phyloP scores from a whole-genome alignment of 1,140 invertebrate genomes.

The Proctacanthus coquilletti region DNA sequence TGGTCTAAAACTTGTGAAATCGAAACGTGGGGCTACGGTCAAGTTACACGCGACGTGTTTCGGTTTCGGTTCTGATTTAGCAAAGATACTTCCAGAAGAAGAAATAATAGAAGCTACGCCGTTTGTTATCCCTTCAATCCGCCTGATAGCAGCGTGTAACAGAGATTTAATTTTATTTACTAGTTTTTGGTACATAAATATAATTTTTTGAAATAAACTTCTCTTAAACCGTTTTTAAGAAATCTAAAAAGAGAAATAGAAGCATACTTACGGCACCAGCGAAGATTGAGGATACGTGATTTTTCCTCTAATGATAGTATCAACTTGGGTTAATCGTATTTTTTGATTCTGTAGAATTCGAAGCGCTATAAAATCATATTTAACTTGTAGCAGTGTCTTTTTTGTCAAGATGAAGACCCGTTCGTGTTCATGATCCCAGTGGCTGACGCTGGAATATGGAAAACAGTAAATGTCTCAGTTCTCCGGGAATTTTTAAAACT shows the following conservation, averaged over 20 bases:
- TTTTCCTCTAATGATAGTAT: conserved; percentile 56
- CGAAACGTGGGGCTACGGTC: background rate
- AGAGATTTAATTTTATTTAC: background rate
- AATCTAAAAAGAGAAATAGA: conserved; percentile 4
- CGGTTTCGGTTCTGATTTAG: background rate
- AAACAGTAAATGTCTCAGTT: conserved; percentile 8
- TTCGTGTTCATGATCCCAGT: conserved; percentile 78
- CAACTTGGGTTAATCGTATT: conserved; percentile 46
- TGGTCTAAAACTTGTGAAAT: conserved; percentile 2
- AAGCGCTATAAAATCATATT: conserved; percentile 73
- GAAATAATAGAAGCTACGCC: background rate
- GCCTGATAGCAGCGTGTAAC: background rate
- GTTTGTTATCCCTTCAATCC: conserved; percentile 3
- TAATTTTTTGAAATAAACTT: background rate
- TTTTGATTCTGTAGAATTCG: conserved; percentile 50
- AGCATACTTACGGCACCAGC: conserved; percentile 59
- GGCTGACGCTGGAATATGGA: conserved; percentile 48
- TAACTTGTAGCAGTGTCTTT: conserved; percentile 51
- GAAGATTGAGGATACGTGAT: conserved; percentile 62
- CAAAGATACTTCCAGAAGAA: conserved; percentile 1
- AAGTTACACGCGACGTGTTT: conserved; percentile 1
- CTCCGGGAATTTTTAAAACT: no score
- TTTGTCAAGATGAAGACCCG: conserved; percentile 57
- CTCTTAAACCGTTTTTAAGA: background rate
- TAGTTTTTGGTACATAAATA: background rate